A percentile compares a stretch with the other conserved stretches of the same genome.
Conservation (phyloP, 2,888 invertebrate genomes). For the Camptogramma bilineatum region DNA sequence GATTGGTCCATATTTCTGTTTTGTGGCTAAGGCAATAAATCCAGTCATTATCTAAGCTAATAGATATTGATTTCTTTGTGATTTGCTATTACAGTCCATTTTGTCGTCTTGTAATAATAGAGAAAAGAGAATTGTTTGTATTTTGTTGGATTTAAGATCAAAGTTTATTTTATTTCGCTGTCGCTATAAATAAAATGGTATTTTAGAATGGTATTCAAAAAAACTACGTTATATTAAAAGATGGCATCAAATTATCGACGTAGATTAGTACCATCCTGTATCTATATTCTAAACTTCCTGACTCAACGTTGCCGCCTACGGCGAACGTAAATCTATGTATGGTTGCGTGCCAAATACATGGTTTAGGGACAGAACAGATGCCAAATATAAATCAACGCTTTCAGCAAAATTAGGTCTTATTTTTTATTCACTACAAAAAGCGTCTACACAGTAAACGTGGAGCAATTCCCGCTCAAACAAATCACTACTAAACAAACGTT, state of each 20-base stretch:
- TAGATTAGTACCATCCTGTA: slow-evolving; percentile 5
- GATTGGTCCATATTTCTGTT: slow-evolving; percentile 53
- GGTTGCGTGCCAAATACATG: slow-evolving; percentile 45
- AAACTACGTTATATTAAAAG: background rate
- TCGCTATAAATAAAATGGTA: background rate
- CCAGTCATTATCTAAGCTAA: slow-evolving; percentile 54
- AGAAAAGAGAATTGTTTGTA: slow-evolving; percentile 26
- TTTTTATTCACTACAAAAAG: slow-evolving; percentile 62
- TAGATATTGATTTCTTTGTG: slow-evolving; percentile 55
- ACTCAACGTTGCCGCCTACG: slow-evolving; percentile 32
- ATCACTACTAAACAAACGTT: slow-evolving; percentile 83
- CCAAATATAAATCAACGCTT: slow-evolving; percentile 56
- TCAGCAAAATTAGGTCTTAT: slow-evolving; percentile 40
- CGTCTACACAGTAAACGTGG: slow-evolving; percentile 63
- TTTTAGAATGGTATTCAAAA: background rate
- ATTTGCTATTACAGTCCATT: slow-evolving; percentile 50
- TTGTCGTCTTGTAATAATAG: slow-evolving; percentile 41
- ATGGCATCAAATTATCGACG: slow-evolving; percentile 2
- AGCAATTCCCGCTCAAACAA: slow-evolving; percentile 77
- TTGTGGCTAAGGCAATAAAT: slow-evolving; percentile 54
- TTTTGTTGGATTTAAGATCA: slow-evolving; percentile 20
- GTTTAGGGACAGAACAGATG: slow-evolving; percentile 52
- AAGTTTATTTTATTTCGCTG: background rate
- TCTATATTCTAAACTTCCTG: slow-evolving; percentile 26
- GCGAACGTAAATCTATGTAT: slow-evolving; percentile 35